Conservation (phyloP, 2,888 invertebrate species). For the Orgyia antiqua region DNA sequence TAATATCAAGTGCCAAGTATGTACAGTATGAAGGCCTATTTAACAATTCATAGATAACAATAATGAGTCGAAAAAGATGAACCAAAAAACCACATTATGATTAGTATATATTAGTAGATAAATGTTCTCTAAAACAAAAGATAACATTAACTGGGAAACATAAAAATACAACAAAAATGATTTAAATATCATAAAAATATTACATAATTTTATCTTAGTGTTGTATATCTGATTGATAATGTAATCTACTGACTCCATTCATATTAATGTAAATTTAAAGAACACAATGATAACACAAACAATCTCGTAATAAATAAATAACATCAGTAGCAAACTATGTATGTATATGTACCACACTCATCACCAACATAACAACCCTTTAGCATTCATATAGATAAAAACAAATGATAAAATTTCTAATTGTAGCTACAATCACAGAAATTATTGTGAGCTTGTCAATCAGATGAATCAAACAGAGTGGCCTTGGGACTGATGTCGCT, state of each 20-base stretch:
- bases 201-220: conserved; percentile 30
- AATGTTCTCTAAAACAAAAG: too few relatives aligned
- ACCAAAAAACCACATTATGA: too few relatives aligned
- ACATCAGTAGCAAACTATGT: conserved; percentile 62
- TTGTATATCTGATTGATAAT: conserved; percentile 38
- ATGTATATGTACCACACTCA: conserved; percentile 55
- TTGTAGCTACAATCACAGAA: conserved; percentile 77
- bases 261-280: conserved; percentile 42
- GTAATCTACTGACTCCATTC: conserved; percentile 38
- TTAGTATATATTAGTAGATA: too few relatives aligned
- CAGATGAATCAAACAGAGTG: conserved; percentile 72
- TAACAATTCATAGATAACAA: too few relatives aligned
- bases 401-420: conserved; percentile 71
- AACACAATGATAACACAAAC: conserved; percentile 71
- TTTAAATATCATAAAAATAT: too few relatives aligned
- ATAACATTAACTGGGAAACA: too few relatives aligned
- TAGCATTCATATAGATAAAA: conserved; percentile 55
- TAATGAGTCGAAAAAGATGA: too few relatives aligned
- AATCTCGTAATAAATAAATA: conserved; percentile 73
- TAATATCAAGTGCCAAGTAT: too few relatives aligned
- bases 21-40: too few relatives aligned
- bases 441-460: conserved; percentile 74
- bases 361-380: conserved; percentile 65
- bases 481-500: conserved; percentile 73
- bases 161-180: too few relatives aligned